Evolutionary conservation across 2,113 vertebrate species (phyloP).

Genomic region (Pterocles gutturalis): DNA sequence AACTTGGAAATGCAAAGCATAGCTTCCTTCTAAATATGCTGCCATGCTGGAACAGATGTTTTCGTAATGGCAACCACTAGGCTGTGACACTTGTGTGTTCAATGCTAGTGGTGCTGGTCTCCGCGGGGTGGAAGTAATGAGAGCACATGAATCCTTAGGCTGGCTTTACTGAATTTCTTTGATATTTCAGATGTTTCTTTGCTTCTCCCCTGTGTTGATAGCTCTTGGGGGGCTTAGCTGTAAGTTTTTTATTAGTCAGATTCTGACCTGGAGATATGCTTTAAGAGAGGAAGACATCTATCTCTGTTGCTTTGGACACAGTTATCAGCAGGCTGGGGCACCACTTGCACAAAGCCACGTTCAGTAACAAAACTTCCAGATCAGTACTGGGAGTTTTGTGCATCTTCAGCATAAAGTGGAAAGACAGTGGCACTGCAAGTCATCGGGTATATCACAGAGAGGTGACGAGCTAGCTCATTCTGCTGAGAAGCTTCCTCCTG

Average conservation of each 20-base stretch:
- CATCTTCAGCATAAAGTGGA: not conserved
- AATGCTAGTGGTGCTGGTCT: rapidly evolving
- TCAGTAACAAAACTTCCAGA: not conserved
- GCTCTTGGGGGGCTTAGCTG: not conserved
- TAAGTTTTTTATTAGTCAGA: not conserved
- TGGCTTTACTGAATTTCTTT: not conserved
- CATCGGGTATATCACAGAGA: not conserved
- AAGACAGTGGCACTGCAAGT: not conserved
- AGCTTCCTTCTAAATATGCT: not conserved
- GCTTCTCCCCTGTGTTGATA: not conserved
- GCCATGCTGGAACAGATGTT: not conserved
- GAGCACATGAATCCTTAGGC: not conserved
- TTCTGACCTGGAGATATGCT: not conserved
- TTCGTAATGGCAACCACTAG: not conserved
- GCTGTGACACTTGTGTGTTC: not conserved
- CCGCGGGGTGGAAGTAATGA: not conserved
- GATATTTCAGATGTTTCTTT: not conserved
- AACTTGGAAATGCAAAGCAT: not conserved
- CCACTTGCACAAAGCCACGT: rapidly evolving
- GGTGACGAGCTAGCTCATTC: not conserved
- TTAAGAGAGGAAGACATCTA: not conserved
- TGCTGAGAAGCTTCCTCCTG: not conserved
- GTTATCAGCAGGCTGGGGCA: not conserved
- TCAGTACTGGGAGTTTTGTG: not conserved
- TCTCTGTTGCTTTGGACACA: not conserved